These are phyloP conservation scores for Andrena praecox DNA, from an alignment of 2,888 invertebrate species.

Conservation along the genomic window DNA sequence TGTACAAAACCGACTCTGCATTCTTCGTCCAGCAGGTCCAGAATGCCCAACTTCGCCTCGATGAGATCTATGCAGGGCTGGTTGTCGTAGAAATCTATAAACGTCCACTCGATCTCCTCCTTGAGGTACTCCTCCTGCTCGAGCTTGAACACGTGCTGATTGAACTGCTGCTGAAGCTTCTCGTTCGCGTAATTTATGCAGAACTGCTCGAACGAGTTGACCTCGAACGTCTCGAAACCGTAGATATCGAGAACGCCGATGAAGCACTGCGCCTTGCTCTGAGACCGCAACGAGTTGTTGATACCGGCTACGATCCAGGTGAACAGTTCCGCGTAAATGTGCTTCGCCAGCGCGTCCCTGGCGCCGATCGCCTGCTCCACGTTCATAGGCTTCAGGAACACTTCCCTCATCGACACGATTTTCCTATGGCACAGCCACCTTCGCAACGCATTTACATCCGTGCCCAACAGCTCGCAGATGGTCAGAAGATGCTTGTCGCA, in stretches of 20 bases:
- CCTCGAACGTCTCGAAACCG: slow-evolving; percentile 98
- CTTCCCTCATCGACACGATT: slow-evolving; percentile 96
- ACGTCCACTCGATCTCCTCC: slow-evolving; percentile 99
- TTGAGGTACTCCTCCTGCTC: slow-evolving; percentile 99
- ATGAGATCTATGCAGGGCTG: slow-evolving; percentile 99
- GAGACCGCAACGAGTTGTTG: slow-evolving; percentile 93
- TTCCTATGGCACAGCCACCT: slow-evolving; percentile 96
- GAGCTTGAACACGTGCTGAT: slow-evolving; percentile 98
- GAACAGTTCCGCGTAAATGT: slow-evolving; percentile 97
- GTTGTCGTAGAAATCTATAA: slow-evolving; percentile 99
- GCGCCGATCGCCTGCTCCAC: slow-evolving; percentile 91
- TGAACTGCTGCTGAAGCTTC: slow-evolving; percentile 99
- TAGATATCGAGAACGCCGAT: slow-evolving; percentile 99
- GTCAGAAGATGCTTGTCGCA: slow-evolving; percentile 89
- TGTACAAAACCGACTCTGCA: slow-evolving; percentile 89
- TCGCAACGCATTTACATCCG: slow-evolving; percentile 91
- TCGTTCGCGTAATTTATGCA: slow-evolving; percentile 99
- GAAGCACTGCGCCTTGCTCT: slow-evolving; percentile 88
- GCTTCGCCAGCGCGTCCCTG: slow-evolving; percentile 97
- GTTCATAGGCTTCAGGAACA: slow-evolving; percentile 95
- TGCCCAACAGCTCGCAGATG: slow-evolving; percentile 91
- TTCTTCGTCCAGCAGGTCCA: slow-evolving; percentile 98
- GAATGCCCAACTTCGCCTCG: slow-evolving; percentile 96
- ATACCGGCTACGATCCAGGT: slow-evolving; percentile 96
- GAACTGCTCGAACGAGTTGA: slow-evolving; percentile 99